Base-by-base conservation (phyloP, 2,113 vertebrate genomes). In the Heterotis niloticus region DNA sequence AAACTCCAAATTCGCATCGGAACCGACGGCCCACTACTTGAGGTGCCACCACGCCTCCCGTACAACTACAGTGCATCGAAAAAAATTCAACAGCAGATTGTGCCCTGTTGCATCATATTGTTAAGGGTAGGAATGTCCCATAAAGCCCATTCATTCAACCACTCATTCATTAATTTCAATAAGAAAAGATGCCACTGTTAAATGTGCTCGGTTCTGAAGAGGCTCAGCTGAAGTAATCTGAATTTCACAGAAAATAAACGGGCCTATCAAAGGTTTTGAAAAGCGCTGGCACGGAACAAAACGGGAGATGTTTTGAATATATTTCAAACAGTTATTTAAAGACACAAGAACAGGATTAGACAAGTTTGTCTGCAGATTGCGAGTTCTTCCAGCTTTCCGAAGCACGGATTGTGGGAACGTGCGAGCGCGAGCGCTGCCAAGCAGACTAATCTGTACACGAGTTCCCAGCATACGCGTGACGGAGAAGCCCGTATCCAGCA, bases 361-460 rank as follows among this genome's bases (percentile, higher is more conserved):
- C 71, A 82, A 74, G 68, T 75, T 76, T 60, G 60, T 26, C 60
- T 71, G 76, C 57, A 64, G 51, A 71, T 29, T 52, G 72, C 68
- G 54, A 56, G 62, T 74, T 64, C 52, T 76, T 60, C 26, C 7
- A 54, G 69, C 66, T 70, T 52, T 23, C 62, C 10, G 13, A 24
- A n/a, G 12, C 28, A 17, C 28, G 56, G 60, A 80, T 64, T 68
- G 75, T 64, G 64, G 62, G 26, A 82, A 62, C 44, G 29, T 69
- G 70, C 70, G 81, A 71, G 79, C 80, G 66, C 77, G 72, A 78
- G 72, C 81, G 82, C 79, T 80, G 82, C 77, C 77, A 78, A 78
- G 66, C 74, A 76, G 75, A 69, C 60, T 44, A 70, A 57, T 79
- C 56, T 76, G 64, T 79, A 68, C 66, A 72, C 56, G 69, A 65